Conservation (phyloP, 2,797 vertebrate species). For the Brachyrhaphis roseni region DNA sequence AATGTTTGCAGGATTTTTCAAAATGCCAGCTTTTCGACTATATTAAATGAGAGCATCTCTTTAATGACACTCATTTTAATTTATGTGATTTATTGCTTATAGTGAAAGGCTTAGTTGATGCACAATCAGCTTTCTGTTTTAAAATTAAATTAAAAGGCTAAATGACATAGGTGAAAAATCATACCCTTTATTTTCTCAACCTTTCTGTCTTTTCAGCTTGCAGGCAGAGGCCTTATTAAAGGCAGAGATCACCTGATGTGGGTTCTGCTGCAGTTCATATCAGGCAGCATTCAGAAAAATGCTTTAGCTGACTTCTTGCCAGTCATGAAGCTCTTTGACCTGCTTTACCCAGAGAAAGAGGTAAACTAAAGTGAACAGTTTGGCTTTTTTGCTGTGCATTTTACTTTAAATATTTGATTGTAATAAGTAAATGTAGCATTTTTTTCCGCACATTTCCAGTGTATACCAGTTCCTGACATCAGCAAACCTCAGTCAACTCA, state of each 20-base stretch:
- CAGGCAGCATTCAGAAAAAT: constrained; percentile 99
- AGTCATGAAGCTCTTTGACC: constrained; percentile 99
- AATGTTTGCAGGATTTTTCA: too few relatives aligned
- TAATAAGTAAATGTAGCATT: not conserved
- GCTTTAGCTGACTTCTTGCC: constrained; percentile 96
- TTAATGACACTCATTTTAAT: too few relatives aligned
- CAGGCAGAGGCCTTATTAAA: constrained; percentile 96
- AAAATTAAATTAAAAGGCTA: not conserved
- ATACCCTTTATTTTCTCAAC: not conserved
- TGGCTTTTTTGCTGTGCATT: not conserved
- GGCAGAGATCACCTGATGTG: constrained; percentile 99
- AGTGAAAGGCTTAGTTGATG: not conserved
- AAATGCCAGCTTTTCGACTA: too few relatives aligned
- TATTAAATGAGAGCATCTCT: too few relatives aligned
- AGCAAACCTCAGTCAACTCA: constrained; percentile 99
- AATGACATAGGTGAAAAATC: not conserved
- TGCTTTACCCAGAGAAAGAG: constrained; percentile 98
- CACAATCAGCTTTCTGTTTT: not conserved
- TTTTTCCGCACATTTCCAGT: constrained; percentile 75
- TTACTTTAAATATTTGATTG: not conserved
- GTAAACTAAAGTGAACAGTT: constrained; percentile 63
- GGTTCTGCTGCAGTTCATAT: constrained; percentile 98
- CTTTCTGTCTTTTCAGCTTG: constrained; percentile 81
- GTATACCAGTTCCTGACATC: constrained; percentile 98
- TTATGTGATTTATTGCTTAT: too few relatives aligned